Evolutionary conservation across 1,140 invertebrate genomes (phyloP), one percentile per base, ranked within the genome.

Genomic region (Asbolus verrucosus): DNA sequence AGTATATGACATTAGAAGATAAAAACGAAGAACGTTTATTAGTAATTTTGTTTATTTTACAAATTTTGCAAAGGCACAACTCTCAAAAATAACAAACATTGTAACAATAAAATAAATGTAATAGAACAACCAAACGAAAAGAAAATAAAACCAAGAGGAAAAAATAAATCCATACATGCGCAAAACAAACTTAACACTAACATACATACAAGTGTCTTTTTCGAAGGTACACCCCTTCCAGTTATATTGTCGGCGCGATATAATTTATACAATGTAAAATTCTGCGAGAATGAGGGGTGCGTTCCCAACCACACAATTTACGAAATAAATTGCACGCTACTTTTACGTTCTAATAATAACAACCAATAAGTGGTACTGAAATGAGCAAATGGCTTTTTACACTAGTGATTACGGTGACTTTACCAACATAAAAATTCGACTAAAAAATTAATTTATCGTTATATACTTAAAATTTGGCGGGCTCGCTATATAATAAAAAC

Each of bases 61-160:
- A 79, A 79, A 79, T 76, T 73, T 79, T 70, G 78, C 78, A 70
- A 79, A 79, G 78, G 78, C 76, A 79, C 78, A 79, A 79, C 78
- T 79, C 77, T 79, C 73, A 78, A 79, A 77, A 77, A 75, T 70
- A 54, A 54, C 46, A 72, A 77, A 73, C 69, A 73, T 70, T 69
- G 60, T 73, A 76, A 75, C 73, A 75, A 76, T 69, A 66, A 65
- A 77, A 74, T 73, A 74, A 74, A 46, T 67, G 30, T 65, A 72
- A 65, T 72, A 69, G 46, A 65, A 66, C 63, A 54, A 69, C 31
- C 61, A 69, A 74, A 43, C 50, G 46, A 60, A 60, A 59, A 39
- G 59, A 68, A 50, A 50, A 63, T 16, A 18, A 18, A 46, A 61
- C 13, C 59, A 50, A 21, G 65, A 8, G 24, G 8, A 67, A 31